Conservation (phyloP, 2,888 invertebrate genomes). For the Cartodere bifasciata region DNA sequence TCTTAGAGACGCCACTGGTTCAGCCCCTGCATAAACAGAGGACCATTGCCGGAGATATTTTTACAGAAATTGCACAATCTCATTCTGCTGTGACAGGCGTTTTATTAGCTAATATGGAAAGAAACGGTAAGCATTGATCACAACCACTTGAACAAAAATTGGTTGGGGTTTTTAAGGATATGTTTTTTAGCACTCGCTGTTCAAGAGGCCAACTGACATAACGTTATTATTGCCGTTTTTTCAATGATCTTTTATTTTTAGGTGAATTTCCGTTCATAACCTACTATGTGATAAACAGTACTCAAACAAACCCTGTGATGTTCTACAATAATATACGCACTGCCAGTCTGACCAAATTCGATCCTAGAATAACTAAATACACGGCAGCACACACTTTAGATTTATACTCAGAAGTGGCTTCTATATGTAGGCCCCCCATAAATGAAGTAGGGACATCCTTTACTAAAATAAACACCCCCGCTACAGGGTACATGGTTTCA, state of each 20-base stretch:
- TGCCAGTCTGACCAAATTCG: constrained; percentile 74
- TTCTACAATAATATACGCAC: constrained; percentile 78
- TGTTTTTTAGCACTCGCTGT: too few relatives aligned
- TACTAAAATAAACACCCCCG: constrained; percentile 64
- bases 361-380: constrained; percentile 67
- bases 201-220: too few relatives aligned
- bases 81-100: constrained; percentile 70
- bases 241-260: too few relatives aligned
- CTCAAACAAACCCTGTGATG: constrained; percentile 71
- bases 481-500: constrained; percentile 83
- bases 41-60: constrained; percentile 61
- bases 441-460: constrained; percentile 63
- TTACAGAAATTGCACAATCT: constrained; percentile 62
- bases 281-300: constrained; percentile 80
- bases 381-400: constrained; percentile 81
- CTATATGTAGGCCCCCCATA: constrained; percentile 79
- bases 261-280: constrained; percentile 88
- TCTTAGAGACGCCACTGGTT: constrained; percentile 71
- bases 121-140: constrained; percentile 52
- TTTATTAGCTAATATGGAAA: constrained; percentile 82
- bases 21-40: constrained; percentile 69
- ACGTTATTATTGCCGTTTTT: too few relatives aligned
- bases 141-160: too few relatives aligned
- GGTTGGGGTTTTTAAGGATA: too few relatives aligned
- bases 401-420: constrained; percentile 80